Evolutionary conservation across 2,113 vertebrate species (phyloP).

Genomic region (Heteronetta atricapilla): DNA sequence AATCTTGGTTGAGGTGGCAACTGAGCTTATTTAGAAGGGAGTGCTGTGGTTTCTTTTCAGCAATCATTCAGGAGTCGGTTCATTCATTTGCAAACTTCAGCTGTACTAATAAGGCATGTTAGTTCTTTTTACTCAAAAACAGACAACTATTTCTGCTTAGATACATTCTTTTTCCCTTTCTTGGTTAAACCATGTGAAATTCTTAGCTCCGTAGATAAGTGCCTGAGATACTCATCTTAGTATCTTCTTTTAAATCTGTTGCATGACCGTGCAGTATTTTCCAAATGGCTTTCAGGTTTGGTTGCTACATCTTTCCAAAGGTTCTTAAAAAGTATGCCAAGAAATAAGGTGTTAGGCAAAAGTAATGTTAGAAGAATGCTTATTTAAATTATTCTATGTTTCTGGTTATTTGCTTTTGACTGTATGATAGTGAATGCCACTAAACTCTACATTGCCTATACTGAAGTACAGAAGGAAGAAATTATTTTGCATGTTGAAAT

Average conservation of each 20-base stretch:
- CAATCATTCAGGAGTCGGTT: neutral
- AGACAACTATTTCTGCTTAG: neutral
- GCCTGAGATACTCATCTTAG: neutral
- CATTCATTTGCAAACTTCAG: neutral
- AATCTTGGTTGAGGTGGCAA: neutral
- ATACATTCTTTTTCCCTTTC: neutral
- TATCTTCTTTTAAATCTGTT: neutral
- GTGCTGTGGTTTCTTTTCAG: neutral
- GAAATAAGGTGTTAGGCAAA: neutral
- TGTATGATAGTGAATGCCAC: neutral
- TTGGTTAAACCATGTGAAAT: neutral
- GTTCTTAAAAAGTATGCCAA: neutral
- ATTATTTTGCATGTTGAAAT: neutral
- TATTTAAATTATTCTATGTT: neutral
- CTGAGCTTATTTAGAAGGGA: neutral
- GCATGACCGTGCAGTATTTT: neutral
- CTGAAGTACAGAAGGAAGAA: neutral
- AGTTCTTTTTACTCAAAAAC: neutral
- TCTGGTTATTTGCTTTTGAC: neutral
- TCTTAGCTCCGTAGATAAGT: neutral
- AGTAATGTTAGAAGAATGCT: neutral
- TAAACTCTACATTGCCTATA: neutral
- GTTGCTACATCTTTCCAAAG: neutral
- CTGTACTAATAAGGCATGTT: neutral
- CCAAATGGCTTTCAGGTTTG: neutral